phyloP scores from a whole-genome alignment of 2,888 invertebrate species.

The Ophion ellenae region DNA sequence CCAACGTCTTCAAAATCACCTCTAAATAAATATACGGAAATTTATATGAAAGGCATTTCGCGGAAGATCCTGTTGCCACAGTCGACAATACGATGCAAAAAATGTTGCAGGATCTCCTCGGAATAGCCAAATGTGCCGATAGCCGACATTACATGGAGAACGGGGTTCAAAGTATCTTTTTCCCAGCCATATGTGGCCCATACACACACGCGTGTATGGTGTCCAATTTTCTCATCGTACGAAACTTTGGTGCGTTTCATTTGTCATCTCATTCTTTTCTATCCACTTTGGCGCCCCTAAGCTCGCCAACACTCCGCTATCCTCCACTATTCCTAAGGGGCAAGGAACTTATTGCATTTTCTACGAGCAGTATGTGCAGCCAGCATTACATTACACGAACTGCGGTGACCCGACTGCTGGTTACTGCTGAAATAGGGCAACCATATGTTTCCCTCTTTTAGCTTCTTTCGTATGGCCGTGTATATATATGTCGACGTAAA shows the following conservation, averaged over 20 bases:
- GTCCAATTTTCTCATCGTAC: conserved; percentile 6
- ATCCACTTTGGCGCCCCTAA: neutral
- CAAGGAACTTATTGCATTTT: conserved; percentile 50
- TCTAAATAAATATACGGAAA: neutral
- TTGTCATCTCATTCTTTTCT: conserved; percentile 4
- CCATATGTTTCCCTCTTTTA: too few relatives aligned
- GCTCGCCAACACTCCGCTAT: conserved; percentile 8
- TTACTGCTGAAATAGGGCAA: neutral
- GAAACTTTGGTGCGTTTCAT: conserved; percentile 43
- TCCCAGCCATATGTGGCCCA: too few relatives aligned
- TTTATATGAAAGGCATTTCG: neutral
- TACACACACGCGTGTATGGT: too few relatives aligned
- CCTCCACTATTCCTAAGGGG: conserved; percentile 22
- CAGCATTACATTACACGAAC: conserved; percentile 18
- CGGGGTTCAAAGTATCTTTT: neutral
- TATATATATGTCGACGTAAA: too few relatives aligned
- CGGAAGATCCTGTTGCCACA: neutral
- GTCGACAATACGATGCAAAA: neutral
- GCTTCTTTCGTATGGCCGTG: too few relatives aligned
- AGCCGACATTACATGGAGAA: neutral
- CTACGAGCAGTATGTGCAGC: conserved; percentile 5
- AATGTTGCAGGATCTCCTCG: neutral
- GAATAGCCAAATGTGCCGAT: neutral
- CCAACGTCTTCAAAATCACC: neutral
- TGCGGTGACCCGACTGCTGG: neutral